Percentiles rank a stretch among this genome's conserved stretches.
phyloP scores from a whole-genome alignment of 2,888 invertebrate species.

The Sepiola atlantica region DNA sequence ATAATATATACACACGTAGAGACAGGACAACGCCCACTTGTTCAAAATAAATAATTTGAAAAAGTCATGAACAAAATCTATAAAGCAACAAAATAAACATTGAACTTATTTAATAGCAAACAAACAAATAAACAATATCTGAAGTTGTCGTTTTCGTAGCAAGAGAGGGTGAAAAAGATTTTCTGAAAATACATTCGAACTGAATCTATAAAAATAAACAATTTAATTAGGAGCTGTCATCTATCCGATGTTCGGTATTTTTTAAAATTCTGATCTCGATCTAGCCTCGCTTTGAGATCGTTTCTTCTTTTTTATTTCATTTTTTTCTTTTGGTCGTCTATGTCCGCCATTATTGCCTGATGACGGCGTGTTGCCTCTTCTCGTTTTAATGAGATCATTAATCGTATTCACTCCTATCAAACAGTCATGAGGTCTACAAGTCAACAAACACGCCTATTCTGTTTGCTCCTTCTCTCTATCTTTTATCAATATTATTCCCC shows the following conservation, averaged over 20 bases:
- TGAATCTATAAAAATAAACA: background rate
- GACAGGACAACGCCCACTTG: no score
- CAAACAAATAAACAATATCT: background rate
- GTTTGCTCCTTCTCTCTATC: background rate
- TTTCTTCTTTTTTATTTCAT: background rate
- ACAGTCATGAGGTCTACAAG: background rate
- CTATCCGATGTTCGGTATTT: background rate
- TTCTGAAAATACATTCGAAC: background rate
- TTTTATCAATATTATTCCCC: background rate
- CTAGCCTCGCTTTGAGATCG: background rate
- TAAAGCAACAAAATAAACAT: background rate
- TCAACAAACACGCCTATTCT: background rate
- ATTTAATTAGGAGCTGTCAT: conserved; percentile 22
- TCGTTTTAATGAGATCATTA: background rate
- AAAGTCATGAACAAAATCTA: background rate
- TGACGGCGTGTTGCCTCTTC: background rate
- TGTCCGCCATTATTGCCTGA: background rate
- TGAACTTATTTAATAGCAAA: background rate
- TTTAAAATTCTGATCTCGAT: conserved; percentile 32
- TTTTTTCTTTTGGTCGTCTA: background rate
- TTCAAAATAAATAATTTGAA: background rate
- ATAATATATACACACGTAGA: background rate
- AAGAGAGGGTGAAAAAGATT: background rate
- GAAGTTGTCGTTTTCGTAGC: background rate
- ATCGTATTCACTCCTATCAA: conserved; percentile 16